Conservation (phyloP, 2,888 invertebrate genomes). For the Apotomis betuletana region DNA sequence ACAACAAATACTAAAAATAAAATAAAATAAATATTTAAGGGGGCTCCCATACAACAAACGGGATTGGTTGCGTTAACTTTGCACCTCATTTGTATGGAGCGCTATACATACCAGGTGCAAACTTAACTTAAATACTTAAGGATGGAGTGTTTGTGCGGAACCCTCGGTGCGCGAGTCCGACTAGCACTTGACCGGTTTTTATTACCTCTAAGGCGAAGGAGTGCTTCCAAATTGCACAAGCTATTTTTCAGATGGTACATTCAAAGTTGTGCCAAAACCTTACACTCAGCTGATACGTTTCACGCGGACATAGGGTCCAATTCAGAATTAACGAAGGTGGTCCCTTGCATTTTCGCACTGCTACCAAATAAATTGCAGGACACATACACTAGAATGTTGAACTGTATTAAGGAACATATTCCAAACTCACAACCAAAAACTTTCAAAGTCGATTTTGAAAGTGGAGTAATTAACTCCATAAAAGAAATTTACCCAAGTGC, state of each 20-base stretch:
- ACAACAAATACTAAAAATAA: too few relatives aligned
- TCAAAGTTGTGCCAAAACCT: not conserved
- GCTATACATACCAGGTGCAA: too few relatives aligned
- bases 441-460: slow-evolving; percentile 5
- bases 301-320: not conserved
- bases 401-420: slow-evolving; percentile 14
- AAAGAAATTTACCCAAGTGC: slow-evolving; percentile 13
- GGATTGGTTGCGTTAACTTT: too few relatives aligned
- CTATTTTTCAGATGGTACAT: not conserved
- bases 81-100: too few relatives aligned
- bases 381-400: slow-evolving; percentile 14
- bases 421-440: slow-evolving; percentile 18
- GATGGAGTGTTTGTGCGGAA: too few relatives aligned
- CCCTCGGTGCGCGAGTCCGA: too few relatives aligned
- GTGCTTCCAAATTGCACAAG: slow-evolving; percentile 1
- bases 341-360: slow-evolving; percentile 12
- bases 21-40: too few relatives aligned
- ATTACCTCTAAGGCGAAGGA: slow-evolving; percentile 3
- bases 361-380: slow-evolving; percentile 6
- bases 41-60: too few relatives aligned
- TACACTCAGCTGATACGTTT: not conserved
- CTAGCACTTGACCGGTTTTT: too few relatives aligned
- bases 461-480: slow-evolving; percentile 1
- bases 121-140: too few relatives aligned
- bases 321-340: slow-evolving; percentile 6